phyloP scores from a whole-genome alignment of 2,888 invertebrate species.

The Synanthedon formicaeformis region DNA sequence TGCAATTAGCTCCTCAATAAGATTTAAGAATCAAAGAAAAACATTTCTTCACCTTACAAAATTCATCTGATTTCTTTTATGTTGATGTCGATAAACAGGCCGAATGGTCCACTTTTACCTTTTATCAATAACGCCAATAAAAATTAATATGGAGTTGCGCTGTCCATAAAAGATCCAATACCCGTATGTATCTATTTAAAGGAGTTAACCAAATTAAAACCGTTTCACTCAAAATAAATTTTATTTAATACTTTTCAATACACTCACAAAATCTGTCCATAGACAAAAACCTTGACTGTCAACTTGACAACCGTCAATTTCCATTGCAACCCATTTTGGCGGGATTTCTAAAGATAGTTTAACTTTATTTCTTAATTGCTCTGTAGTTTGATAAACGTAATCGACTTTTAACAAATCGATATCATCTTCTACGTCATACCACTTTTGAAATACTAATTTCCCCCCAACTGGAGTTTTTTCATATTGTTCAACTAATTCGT shows the following conservation, averaged over 20 bases:
- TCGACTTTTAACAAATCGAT: conserved; percentile 34
- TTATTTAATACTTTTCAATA: conserved; percentile 7
- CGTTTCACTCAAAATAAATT: not conserved
- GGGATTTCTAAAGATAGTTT: conserved; percentile 22
- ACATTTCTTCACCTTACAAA: too few relatives aligned
- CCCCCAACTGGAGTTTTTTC: conserved; percentile 48
- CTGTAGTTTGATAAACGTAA: conserved; percentile 33
- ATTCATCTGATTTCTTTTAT: too few relatives aligned
- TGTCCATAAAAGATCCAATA: too few relatives aligned
- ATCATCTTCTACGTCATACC: conserved; percentile 22
- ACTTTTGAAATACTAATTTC: conserved; percentile 50
- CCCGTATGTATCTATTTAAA: too few relatives aligned
- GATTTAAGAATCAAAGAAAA: too few relatives aligned
- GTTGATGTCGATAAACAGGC: too few relatives aligned
- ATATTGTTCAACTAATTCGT: conserved; percentile 26
- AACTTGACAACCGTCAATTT: conserved; percentile 23
- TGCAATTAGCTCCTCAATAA: too few relatives aligned
- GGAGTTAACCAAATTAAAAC: too few relatives aligned
- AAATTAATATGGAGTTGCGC: too few relatives aligned
- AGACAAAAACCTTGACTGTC: conserved; percentile 30
- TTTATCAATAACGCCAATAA: too few relatives aligned
- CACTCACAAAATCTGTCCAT: conserved; percentile 27
- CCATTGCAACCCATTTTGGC: conserved; percentile 25
- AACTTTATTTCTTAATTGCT: conserved; percentile 29
- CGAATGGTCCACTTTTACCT: too few relatives aligned